These are phyloP conservation scores for Drymonia ruficornis DNA, from an alignment of 2,888 invertebrate species.

Conservation along the genomic window DNA sequence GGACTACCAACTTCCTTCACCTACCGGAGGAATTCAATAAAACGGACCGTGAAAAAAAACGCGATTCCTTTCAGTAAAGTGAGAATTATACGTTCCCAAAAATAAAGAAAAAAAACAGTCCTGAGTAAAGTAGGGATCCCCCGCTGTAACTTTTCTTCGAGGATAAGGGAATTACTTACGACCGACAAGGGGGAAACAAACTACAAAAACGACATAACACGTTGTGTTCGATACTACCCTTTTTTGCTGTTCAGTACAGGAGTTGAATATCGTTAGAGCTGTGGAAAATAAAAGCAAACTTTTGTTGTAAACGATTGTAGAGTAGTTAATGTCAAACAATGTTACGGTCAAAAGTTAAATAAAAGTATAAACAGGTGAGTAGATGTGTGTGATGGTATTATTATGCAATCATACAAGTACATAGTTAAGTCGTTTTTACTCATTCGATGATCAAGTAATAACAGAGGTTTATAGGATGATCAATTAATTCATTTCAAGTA, in stretches of 20 bases:
- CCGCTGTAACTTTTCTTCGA: constrained; percentile 68
- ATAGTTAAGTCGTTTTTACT: too few species aligned
- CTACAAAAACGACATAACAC: constrained; percentile 68
- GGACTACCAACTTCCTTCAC: constrained; percentile 62
- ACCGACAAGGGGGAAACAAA: constrained; percentile 72
- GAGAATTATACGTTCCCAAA: constrained; percentile 73
- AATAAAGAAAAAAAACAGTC: constrained; percentile 58
- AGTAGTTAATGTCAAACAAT: background rate
- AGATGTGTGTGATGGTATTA: too few species aligned
- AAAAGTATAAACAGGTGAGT: constrained; percentile 34
- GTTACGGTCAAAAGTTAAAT: constrained; percentile 19
- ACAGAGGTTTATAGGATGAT: too few species aligned
- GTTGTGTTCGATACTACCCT: constrained; percentile 57
- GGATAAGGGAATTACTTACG: constrained; percentile 73
- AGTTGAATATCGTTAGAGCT: constrained; percentile 20
- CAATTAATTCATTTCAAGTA: too few species aligned
- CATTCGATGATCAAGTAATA: too few species aligned
- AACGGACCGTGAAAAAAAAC: constrained; percentile 58
- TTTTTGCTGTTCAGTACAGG: constrained; percentile 37
- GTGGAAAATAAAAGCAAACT: constrained; percentile 15
- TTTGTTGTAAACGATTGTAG: constrained; percentile 3
- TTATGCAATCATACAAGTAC: too few species aligned
- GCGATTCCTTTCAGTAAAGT: constrained; percentile 69
- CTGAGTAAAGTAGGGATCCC: constrained; percentile 66
- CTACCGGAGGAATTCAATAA: constrained; percentile 78